Evolutionary conservation across 2,797 vertebrate species (phyloP).

Genomic region (Enteromius trimaculatus): DNA sequence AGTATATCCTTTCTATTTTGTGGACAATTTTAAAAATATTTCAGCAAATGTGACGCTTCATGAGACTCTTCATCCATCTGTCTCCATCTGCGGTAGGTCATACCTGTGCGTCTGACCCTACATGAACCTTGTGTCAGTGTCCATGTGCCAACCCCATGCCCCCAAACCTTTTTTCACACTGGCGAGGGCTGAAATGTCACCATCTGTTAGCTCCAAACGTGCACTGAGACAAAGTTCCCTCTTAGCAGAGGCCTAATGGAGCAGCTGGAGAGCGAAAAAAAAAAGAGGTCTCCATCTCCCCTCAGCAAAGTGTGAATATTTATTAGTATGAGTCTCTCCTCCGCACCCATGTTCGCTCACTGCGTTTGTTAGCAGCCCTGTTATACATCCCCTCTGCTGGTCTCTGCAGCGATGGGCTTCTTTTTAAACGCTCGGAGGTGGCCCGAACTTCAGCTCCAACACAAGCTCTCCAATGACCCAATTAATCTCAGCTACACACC

Average conservation of each 20-base stretch:
- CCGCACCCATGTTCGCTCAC: conserved; percentile 14
- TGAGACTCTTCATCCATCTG: conserved; percentile 44
- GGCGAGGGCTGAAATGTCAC: conserved; percentile 66
- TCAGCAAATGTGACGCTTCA: conserved; percentile 26
- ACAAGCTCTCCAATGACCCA: conserved; percentile 37
- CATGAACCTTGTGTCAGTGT: conserved; percentile 44
- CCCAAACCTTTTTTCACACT: conserved; percentile 49
- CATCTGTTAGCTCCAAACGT: conserved; percentile 62
- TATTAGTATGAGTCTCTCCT: conserved; percentile 49
- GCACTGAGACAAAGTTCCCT: conserved; percentile 56
- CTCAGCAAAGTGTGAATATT: conserved; percentile 63
- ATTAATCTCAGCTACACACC: conserved; percentile 48
- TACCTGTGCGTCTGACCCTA: conserved; percentile 48
- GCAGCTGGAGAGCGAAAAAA: conserved; percentile 58
- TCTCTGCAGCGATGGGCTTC: conserved; percentile 40
- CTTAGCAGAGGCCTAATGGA: conserved; percentile 54
- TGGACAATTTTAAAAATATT: background rate
- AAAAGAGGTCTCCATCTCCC: conserved; percentile 61
- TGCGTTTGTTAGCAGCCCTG: conserved; percentile 56
- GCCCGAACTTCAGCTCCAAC: conserved; percentile 34
- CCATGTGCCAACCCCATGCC: conserved; percentile 49
- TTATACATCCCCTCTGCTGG: conserved; percentile 51
- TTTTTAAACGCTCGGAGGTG: conserved; percentile 31
- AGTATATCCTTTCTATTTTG: background rate
- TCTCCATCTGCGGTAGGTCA: conserved; percentile 35